Evolutionary conservation across 2,113 vertebrate genomes (phyloP), one percentile per base, ranked within the genome.

Genomic region (Delphinapterus leucas): DNA sequence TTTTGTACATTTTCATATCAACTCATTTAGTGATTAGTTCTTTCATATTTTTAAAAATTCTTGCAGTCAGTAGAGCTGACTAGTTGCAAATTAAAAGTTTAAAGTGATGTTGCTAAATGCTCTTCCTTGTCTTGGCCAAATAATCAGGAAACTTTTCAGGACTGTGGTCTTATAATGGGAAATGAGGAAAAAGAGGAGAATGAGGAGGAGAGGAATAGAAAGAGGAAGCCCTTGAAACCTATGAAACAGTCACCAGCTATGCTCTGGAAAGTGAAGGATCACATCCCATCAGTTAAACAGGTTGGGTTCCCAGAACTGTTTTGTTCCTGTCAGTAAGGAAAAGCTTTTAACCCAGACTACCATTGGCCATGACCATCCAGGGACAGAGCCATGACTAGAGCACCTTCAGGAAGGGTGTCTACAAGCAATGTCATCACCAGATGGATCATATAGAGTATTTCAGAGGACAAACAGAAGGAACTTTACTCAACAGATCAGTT

Each of bases 311-410:
- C 36, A 61, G 63, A 38, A 47, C 4, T 20, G 55, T 28, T n/a
- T 13, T 10, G 15, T 18, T 44, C 5, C 15, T 63, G 33, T 77
- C 53, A 25, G 14, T 1, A 20, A 92, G 25, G 41, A 87, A 80
- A 5, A 44, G 10, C 7, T n/a, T 47, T 60, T 49, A 4, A 4
- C 14, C 6, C 9, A 8, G 21, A 47, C n/a, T 8, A 3, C 1
- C 33, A 65, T 4, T 87, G 4, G 1, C 8, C 4, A 1, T 76
- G 38, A 55, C 1, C 2, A 47, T 8, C 2, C 25, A 53, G 17
- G 47, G 8, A 60, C 17, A 36, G 26, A 85, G 14, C 5, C 65
- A 82, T 10, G 9, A 53, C 10, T 15, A 44, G 7, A 71, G 15
- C 4, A 60, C 44, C 18, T 73, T 38, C 5, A 58, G 3, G 1